Evolutionary conservation across 2,888 invertebrate genomes (phyloP).

Genomic region (Drosophila siamana): DNA sequence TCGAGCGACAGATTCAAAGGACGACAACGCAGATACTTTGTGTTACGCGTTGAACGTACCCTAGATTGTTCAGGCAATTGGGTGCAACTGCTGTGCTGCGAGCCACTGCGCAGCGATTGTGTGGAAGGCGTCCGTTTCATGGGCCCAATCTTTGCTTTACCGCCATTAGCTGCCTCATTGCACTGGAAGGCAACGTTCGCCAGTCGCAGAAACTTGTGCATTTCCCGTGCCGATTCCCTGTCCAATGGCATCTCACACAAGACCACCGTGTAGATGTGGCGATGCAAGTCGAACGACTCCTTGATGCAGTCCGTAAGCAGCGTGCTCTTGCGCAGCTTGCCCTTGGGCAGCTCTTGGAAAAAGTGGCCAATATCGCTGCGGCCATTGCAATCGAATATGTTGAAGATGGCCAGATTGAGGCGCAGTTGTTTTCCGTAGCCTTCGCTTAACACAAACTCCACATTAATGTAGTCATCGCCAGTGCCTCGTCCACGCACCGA

Average conservation of each 20-base stretch:
- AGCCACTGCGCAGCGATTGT: background rate
- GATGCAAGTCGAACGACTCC: conserved; percentile 61
- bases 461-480: conserved; percentile 73
- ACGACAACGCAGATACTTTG: conserved; percentile 7
- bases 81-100: background rate
- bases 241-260: conserved; percentile 63
- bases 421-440: conserved; percentile 19
- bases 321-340: conserved; percentile 33
- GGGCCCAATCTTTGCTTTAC: background rate
- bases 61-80: background rate
- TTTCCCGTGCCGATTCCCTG: conserved; percentile 30
- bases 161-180: conserved; percentile 11
- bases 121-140: background rate
- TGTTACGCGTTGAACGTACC: background rate
- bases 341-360: conserved; percentile 50
- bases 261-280: conserved; percentile 51
- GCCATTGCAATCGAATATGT: conserved; percentile 55
- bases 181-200: conserved; percentile 55
- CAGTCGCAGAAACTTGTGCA: conserved; percentile 63
- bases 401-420: conserved; percentile 60
- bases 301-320: conserved; percentile 69
- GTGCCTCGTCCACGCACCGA: conserved; percentile 42
- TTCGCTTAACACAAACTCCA: conserved; percentile 58
- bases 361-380: conserved; percentile 54
- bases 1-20: conserved; percentile 33